These are phyloP conservation scores for Philaenus spumarius DNA, from an alignment of 1,140 invertebrate species.

Conservation along the genomic window DNA sequence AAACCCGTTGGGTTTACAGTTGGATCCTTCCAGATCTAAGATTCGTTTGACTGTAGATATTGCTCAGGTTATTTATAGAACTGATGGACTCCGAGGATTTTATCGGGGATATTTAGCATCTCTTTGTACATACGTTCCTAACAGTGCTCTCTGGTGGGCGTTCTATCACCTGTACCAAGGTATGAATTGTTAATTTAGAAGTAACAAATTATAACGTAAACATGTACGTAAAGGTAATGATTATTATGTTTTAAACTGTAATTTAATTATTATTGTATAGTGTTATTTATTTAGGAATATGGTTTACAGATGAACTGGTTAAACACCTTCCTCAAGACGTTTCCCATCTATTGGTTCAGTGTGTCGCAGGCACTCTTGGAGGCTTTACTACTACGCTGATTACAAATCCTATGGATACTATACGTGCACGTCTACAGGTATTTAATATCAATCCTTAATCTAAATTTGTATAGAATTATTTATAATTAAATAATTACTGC, in stretches of 20 bases:
- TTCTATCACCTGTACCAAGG: constrained; percentile 94
- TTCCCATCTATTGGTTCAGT: constrained; percentile 81
- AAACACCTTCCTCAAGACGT: constrained; percentile 63
- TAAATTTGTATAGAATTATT: too few relatives aligned
- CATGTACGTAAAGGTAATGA: too few relatives aligned
- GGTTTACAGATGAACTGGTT: constrained; percentile 66
- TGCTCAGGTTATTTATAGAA: constrained; percentile 61
- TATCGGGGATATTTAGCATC: constrained; percentile 92
- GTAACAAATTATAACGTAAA: too few relatives aligned
- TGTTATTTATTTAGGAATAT: too few relatives aligned
- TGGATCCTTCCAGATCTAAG: constrained; percentile 50
- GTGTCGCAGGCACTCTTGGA: constrained; percentile 78
- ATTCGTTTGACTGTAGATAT: constrained; percentile 62
- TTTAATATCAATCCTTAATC: too few relatives aligned
- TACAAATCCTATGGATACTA: constrained; percentile 93
- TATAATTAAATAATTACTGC: too few relatives aligned
- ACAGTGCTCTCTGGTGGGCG: constrained; percentile 94
- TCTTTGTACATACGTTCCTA: constrained; percentile 87
- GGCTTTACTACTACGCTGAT: constrained; percentile 88
- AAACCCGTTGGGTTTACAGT: constrained; percentile 59
- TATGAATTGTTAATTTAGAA: constrained; percentile 42
- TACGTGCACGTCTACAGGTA: constrained; percentile 84
- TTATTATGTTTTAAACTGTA: too few relatives aligned
- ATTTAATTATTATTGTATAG: too few relatives aligned
- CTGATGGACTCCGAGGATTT: constrained; percentile 80